Percentiles rank a stretch among this genome's conserved stretches.
These are phyloP conservation scores for Hemibagrus wyckioides DNA, from an alignment of 2,113 vertebrate genomes.

Conservation along the genomic window DNA sequence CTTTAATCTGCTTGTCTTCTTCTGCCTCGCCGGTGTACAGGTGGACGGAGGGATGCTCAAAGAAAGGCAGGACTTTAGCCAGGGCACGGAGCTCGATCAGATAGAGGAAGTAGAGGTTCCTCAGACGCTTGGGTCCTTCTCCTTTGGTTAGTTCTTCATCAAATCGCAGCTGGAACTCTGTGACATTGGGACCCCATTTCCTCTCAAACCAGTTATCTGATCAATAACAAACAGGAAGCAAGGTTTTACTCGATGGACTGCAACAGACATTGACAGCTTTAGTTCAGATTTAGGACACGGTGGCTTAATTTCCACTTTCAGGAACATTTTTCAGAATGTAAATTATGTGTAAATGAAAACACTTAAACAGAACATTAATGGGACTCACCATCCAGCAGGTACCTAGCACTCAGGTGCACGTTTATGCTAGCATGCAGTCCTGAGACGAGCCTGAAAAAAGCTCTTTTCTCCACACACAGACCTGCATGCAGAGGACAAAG, in stretches of 20 bases:
- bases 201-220: slow-evolving; percentile 86
- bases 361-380: neutral
- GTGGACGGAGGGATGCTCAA: slow-evolving; percentile 79
- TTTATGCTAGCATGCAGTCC: slow-evolving; percentile 93
- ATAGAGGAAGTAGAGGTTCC: slow-evolving; percentile 93
- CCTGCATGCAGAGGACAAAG: slow-evolving; percentile 67
- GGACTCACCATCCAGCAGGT: slow-evolving; percentile 84
- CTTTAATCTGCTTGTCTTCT: slow-evolving; percentile 76
- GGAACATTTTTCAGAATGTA: neutral
- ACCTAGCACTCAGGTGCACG: slow-evolving; percentile 87
- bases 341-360: neutral
- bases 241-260: neutral
- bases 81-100: slow-evolving; percentile 90
- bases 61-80: slow-evolving; percentile 87
- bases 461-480: slow-evolving; percentile 91
- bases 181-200: slow-evolving; percentile 88
- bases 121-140: slow-evolving; percentile 88
- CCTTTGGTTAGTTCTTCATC: slow-evolving; percentile 82
- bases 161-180: slow-evolving; percentile 88
- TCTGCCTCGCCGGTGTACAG: slow-evolving; percentile 81
- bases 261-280: neutral
- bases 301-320: neutral
- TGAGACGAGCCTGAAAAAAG: slow-evolving; percentile 89
- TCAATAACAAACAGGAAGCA: neutral
- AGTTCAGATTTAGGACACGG: neutral